phyloP scores from a whole-genome alignment of 2,113 vertebrate species.

The Heterocephalus glaber region DNA sequence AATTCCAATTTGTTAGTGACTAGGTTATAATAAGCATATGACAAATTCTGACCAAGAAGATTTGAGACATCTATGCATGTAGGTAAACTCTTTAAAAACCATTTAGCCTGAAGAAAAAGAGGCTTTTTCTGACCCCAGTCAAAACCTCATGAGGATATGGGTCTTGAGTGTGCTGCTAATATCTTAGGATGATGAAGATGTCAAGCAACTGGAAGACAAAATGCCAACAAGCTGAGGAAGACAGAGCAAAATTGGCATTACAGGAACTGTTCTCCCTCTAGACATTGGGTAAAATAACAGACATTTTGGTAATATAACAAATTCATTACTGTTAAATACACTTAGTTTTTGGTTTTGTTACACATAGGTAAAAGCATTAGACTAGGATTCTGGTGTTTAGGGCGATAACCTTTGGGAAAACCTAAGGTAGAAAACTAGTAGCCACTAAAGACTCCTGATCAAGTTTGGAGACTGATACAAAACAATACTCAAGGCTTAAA shows the following conservation, averaged over 20 bases:
- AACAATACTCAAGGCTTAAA: conserved; percentile 16
- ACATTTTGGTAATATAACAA: neutral
- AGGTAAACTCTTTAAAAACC: conserved; percentile 8
- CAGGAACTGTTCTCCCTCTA: neutral
- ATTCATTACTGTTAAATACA: neutral
- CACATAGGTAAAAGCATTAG: neutral
- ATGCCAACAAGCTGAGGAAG: neutral
- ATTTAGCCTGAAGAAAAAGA: conserved; percentile 1
- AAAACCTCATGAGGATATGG: neutral
- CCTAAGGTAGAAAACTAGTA: neutral
- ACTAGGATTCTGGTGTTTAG: neutral
- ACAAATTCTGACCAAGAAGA: conserved; percentile 3
- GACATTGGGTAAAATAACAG: neutral
- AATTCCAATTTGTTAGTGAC: neutral
- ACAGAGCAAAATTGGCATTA: neutral
- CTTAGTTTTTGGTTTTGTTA: neutral
- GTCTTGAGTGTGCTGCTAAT: neutral
- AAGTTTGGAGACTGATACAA: neutral
- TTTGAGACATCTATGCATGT: neutral
- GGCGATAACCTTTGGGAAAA: neutral
- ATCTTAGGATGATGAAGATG: neutral
- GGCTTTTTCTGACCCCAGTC: conserved; percentile 16
- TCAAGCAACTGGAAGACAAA: neutral
- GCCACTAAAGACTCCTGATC: neutral
- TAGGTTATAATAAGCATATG: neutral